Evolutionary conservation across 2,888 invertebrate genomes (phyloP), one percentile per base, ranked within the genome.

Genomic region (Tachina grossa): DNA sequence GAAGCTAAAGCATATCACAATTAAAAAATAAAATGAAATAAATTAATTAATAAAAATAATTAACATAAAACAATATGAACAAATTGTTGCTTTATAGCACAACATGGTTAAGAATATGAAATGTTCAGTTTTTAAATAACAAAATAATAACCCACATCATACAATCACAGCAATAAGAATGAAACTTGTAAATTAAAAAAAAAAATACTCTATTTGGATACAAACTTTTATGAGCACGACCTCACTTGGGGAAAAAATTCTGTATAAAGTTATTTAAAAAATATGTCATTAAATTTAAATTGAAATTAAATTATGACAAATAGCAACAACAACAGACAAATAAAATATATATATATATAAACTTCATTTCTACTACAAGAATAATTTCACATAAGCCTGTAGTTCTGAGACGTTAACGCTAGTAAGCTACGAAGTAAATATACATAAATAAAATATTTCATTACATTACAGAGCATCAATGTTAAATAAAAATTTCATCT

Each of bases 271-370:
- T 85, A 66, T 75, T 79, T 76, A 80, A 82, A 31, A 83, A 83
- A 83, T 80, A 85, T 83, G 79, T 76, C 83, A 80, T 85, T 79
- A 83, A 83, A 76, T 83, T 77, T 83, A 79, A 79, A 83, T 78
- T 68, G 55, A 78, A 85, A 82, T 85, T 80, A 13, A 83, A 80
- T 85, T 85, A 83, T 79, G 59, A 79, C 69, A 85, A 63, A 77
- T 43, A 81, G 22, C 66, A 55, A 61, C 55, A 55, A 61, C 55
- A 79, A 68, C 75, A 59, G 43, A 43, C 13, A 47, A 68, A 49
- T 31, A 19, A 74, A 59, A 66, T 55, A 53, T 14, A 45, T 39
- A 31, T 66, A 31, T 2, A 9, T n/a, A 4, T n/a, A 57, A 14
- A 10, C 0, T 19, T 13, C 45, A 47, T 31, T 4, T 31, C 31